Evolutionary conservation across 2,888 invertebrate genomes (phyloP).

Genomic region (Rhagonycha lutea): DNA sequence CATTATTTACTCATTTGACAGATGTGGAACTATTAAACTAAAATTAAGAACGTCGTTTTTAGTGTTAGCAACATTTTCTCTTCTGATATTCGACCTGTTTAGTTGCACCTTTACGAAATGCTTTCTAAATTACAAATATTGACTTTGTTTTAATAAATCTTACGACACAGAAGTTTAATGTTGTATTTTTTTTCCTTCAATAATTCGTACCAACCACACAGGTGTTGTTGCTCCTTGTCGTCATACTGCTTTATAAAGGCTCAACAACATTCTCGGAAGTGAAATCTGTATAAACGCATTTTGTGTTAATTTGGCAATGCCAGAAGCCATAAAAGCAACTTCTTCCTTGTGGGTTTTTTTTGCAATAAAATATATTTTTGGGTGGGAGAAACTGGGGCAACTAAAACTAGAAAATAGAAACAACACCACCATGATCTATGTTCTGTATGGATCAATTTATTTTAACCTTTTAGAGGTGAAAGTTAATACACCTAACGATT

Average conservation of each 20-base stretch:
- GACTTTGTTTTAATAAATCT: slow-evolving; percentile 9
- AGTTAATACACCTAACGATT: slow-evolving; percentile 22
- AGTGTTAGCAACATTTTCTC: slow-evolving; percentile 16
- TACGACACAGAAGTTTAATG: slow-evolving; percentile 7
- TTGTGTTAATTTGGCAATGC: slow-evolving; percentile 10
- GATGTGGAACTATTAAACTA: not conserved
- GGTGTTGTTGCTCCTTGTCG: not conserved
- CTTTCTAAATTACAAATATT: slow-evolving; percentile 12
- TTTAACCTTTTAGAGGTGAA: slow-evolving; percentile 30
- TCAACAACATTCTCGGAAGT: slow-evolving; percentile 10
- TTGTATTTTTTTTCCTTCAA: slow-evolving; percentile 4
- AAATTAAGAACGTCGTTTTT: not conserved
- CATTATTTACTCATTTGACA: not conserved
- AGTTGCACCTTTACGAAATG: slow-evolving; percentile 7
- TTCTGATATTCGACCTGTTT: slow-evolving; percentile 24
- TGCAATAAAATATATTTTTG: not conserved
- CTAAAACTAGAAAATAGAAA: not conserved
- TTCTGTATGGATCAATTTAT: slow-evolving; percentile 9
- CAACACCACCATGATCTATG: not conserved
- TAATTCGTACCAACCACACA: slow-evolving; percentile 1
- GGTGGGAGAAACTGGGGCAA: not conserved
- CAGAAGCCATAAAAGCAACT: not conserved
- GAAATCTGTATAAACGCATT: slow-evolving; percentile 12
- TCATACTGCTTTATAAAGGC: not conserved
- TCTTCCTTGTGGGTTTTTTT: slow-evolving; percentile 8